Evolutionary conservation across 2,888 invertebrate species (phyloP).

Genomic region (Syritta pipiens): DNA sequence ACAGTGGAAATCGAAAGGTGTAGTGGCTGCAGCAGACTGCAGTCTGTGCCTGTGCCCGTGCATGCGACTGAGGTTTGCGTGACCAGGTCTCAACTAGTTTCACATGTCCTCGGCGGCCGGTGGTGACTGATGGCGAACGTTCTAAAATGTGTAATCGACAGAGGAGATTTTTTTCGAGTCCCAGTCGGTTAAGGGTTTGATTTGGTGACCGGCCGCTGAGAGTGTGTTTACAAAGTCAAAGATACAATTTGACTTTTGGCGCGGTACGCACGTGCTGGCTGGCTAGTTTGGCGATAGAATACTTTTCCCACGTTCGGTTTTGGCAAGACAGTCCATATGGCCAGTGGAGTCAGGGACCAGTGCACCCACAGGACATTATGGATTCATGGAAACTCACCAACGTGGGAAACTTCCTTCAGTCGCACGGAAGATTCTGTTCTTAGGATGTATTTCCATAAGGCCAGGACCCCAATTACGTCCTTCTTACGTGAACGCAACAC

Average conservation of each 20-base stretch:
- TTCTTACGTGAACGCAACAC: slow-evolving; percentile 63
- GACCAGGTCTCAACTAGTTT: slow-evolving; percentile 66
- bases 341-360: slow-evolving; percentile 51
- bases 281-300: slow-evolving; percentile 33
- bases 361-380: slow-evolving; percentile 49
- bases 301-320: slow-evolving; percentile 55
- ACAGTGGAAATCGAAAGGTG: slow-evolving; percentile 68
- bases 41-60: slow-evolving; percentile 8
- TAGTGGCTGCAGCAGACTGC: slow-evolving; percentile 34
- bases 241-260: slow-evolving; percentile 60
- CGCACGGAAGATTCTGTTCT: slow-evolving; percentile 17
- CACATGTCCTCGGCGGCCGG: slow-evolving; percentile 61
- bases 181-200: slow-evolving; percentile 24
- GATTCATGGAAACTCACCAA: slow-evolving; percentile 24
- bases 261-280: slow-evolving; percentile 50
- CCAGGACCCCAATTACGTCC: slow-evolving; percentile 21
- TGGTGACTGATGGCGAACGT: slow-evolving; percentile 41
- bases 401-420: slow-evolving; percentile 46
- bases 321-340: slow-evolving; percentile 45
- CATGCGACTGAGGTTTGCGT: slow-evolving; percentile 61
- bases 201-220: slow-evolving; percentile 33
- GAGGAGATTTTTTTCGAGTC: slow-evolving; percentile 35
- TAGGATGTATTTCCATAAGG: slow-evolving; percentile 26
- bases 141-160: slow-evolving; percentile 51
- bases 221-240: slow-evolving; percentile 51